Evolutionary conservation across 35 echinoderm and acorn worm genomes (phyloP), one percentile per base, ranked within the genome.

Genomic region (Stichopus chloronotus): DNA sequence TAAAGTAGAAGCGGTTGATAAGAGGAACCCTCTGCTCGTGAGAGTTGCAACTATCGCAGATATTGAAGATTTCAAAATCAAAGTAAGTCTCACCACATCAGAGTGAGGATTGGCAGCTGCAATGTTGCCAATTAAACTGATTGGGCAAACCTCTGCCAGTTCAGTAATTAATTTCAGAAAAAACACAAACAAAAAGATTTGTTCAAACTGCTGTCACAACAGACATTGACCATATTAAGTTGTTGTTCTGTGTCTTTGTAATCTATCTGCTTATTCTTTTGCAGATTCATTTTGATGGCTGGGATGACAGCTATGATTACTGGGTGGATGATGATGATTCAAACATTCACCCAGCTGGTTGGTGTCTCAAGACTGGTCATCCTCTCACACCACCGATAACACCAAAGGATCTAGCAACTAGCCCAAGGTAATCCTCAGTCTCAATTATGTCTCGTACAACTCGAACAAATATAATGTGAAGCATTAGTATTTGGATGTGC

Each of bases 261-360:
- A 43, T 43, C 1, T 43, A 43, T 43, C 3, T 43, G 30, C 25
- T 55, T 55, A 22, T 89, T 19, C 25, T 72, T 52, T 9, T 56
- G 6, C 68, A 93, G 94, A 81, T 97, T 25, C 97, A 99, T 63
- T 99, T 99, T 96, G 97, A 99, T 65, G 97, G 97, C 22, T 99
- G 97, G 97, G 92, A 92, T 76, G 95, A 94, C 25, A 90, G 92
- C 25, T 99, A 99, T 76, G 97, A 99, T 69, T 96, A 95, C 88
- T 96, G 93, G 95, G 57, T 99, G 59, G 97, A 99, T 65, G 97
- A 99, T 72, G 95, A 96, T 30, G 89, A 83, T 60, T 63, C 95
- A 2, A 95, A 99, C 55, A 94, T 99, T 6, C 97, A 99, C 86
- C 97, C 97, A 20, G 92, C 92, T 23, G 97, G 97, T 14, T 99